These are phyloP conservation scores for Brachypodius melanocephalos DNA, from an alignment of 2,113 vertebrate genomes.

Conservation along the genomic window DNA sequence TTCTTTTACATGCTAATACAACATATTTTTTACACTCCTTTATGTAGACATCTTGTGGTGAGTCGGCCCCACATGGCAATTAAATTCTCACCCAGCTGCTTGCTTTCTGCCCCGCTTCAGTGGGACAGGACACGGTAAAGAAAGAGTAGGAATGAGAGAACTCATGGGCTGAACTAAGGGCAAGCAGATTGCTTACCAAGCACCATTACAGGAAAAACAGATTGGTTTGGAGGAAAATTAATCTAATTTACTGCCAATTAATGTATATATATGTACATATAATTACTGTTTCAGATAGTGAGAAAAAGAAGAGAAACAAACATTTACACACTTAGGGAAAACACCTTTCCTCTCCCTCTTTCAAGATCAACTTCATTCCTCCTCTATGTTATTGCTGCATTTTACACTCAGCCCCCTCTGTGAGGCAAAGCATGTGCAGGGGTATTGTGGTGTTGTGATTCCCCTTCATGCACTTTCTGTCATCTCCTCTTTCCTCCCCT, in stretches of 20 bases:
- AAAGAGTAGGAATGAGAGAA: not conserved
- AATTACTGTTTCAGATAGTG: not conserved
- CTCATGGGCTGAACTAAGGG: not conserved
- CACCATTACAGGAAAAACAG: not conserved
- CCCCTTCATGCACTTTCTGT: accelerated
- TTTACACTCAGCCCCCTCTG: not conserved
- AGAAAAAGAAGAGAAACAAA: not conserved
- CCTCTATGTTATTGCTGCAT: not conserved
- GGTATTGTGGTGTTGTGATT: too few species aligned
- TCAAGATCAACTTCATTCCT: not conserved
- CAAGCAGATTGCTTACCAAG: not conserved
- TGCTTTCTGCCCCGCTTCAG: not conserved
- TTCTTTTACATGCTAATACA: not conserved
- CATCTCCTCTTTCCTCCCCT: not conserved
- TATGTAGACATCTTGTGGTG: not conserved
- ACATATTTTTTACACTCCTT: not conserved
- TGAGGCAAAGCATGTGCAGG: not conserved
- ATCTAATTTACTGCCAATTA: not conserved
- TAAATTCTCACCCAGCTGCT: not conserved
- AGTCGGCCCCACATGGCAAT: not conserved
- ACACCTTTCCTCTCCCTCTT: not conserved
- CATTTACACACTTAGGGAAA: not conserved
- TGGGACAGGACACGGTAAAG: not conserved
- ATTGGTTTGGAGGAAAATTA: not conserved
- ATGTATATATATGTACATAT: not conserved